A percentile compares a stretch with the other conserved stretches of the same genome.
Evolutionary conservation across 2,888 invertebrate genomes (phyloP).

Genomic region (Venusia cambrica): DNA sequence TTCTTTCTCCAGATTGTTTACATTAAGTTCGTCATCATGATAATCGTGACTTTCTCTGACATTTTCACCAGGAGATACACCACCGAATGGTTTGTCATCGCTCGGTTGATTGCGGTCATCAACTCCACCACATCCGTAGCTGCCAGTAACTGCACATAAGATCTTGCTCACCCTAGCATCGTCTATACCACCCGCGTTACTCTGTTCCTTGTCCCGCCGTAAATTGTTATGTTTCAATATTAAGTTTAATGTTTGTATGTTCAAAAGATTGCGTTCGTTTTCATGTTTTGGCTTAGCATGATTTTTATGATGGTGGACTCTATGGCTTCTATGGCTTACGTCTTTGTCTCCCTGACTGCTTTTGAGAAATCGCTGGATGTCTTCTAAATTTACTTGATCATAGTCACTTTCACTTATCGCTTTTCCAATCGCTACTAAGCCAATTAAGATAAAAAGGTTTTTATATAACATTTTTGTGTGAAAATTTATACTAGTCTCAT

Average conservation of each 20-base stretch:
- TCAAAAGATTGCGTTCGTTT: slow-evolving; percentile 8
- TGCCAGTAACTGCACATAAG: slow-evolving; percentile 10
- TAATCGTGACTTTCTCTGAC: too few relatives aligned
- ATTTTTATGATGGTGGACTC: slow-evolving; percentile 7
- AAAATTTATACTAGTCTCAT: slow-evolving; percentile 1
- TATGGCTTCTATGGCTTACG: slow-evolving; percentile 3
- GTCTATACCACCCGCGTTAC: background rate
- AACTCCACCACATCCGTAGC: slow-evolving; percentile 2
- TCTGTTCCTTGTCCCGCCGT: slow-evolving; percentile 2
- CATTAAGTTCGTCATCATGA: slow-evolving; percentile 2
- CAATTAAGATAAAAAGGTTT: slow-evolving; percentile 6
- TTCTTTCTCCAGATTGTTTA: slow-evolving; percentile 14
- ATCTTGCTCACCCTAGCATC: slow-evolving; percentile 1
- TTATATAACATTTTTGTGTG: slow-evolving; percentile 6
- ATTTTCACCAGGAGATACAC: too few relatives aligned
- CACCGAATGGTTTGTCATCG: too few relatives aligned
- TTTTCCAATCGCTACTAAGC: slow-evolving; percentile 1
- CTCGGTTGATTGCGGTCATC: background rate
- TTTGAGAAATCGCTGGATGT: slow-evolving; percentile 9
- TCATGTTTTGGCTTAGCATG: slow-evolving; percentile 4
- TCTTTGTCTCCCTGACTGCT: background rate
- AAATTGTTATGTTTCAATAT: slow-evolving; percentile 22
- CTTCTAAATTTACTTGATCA: slow-evolving; percentile 1
- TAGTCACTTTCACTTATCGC: slow-evolving; percentile 1
- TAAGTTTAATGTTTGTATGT: slow-evolving; percentile 23